These are phyloP conservation scores for Drosophila meridiana DNA, from an alignment of 2,888 invertebrate species.

Conservation along the genomic window DNA sequence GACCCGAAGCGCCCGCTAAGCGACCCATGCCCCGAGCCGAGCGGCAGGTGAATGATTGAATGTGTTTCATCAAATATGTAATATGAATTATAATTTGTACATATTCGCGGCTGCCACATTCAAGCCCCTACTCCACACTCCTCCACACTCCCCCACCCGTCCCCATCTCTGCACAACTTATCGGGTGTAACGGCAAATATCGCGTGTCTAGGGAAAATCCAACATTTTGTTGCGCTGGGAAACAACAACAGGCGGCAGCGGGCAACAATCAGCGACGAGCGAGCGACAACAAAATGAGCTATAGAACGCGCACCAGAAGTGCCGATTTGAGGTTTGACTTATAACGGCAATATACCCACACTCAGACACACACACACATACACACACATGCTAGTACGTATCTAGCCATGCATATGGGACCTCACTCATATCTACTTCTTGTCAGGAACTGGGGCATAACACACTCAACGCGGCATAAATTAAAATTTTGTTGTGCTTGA, in stretches of 20 bases:
- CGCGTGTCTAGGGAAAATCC: constrained; percentile 75
- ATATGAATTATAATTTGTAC: constrained; percentile 80
- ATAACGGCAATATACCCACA: constrained; percentile 46
- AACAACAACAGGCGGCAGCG: constrained; percentile 58
- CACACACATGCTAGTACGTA: constrained; percentile 6
- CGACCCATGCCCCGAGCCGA: background rate
- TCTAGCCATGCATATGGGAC: constrained; percentile 27
- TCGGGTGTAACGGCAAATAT: constrained; percentile 54
- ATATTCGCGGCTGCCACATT: constrained; percentile 48
- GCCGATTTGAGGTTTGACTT: constrained; percentile 79
- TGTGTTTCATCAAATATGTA: constrained; percentile 81
- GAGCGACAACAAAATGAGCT: constrained; percentile 69
- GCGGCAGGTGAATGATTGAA: constrained; percentile 67
- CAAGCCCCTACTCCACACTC: background rate
- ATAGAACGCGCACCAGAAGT: constrained; percentile 74
- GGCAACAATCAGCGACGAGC: constrained; percentile 63
- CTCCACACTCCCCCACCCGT: background rate
- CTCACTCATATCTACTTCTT: constrained; percentile 41
- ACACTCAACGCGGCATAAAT: constrained; percentile 77
- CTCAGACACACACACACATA: constrained; percentile 7
- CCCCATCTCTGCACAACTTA: background rate
- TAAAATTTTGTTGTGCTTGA: constrained; percentile 65
- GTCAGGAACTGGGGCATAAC: constrained; percentile 72
- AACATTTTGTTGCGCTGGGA: constrained; percentile 71
- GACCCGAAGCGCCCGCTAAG: background rate